phyloP scores from a whole-genome alignment of 2,797 vertebrate species.

The Falco berigora region DNA sequence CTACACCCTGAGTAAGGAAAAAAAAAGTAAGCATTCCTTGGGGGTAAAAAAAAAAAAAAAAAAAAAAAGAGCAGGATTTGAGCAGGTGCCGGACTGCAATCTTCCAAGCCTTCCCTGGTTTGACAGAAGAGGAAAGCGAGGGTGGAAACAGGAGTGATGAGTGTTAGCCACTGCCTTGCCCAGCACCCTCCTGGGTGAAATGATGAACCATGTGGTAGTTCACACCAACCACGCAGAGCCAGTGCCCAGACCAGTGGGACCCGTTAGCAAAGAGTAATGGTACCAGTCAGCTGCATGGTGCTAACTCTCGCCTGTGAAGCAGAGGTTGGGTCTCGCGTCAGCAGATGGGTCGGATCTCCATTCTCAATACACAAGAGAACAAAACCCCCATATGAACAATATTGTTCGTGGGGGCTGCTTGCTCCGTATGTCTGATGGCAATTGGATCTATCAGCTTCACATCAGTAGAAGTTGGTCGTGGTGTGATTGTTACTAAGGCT shows the following conservation, averaged over 20 bases:
- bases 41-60: background rate
- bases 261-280: background rate
- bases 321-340: background rate
- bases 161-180: background rate
- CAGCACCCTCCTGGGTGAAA: background rate
- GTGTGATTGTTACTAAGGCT: background rate
- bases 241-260: background rate
- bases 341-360: background rate
- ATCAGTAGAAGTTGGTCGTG: background rate
- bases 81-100: background rate
- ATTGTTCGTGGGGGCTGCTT: accelerated
- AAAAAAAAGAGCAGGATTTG: background rate
- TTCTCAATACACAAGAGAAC: background rate
- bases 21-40: background rate
- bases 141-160: background rate
- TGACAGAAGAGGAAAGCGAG: background rate
- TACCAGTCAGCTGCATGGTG: background rate
- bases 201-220: background rate
- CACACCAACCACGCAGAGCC: background rate
- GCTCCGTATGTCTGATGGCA: accelerated
- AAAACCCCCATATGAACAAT: background rate
- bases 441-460: background rate
- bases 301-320: background rate
- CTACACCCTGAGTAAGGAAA: background rate
- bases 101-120: background rate